These are phyloP conservation scores for Momotus momota DNA, from an alignment of 2,797 vertebrate species.

Conservation along the genomic window DNA sequence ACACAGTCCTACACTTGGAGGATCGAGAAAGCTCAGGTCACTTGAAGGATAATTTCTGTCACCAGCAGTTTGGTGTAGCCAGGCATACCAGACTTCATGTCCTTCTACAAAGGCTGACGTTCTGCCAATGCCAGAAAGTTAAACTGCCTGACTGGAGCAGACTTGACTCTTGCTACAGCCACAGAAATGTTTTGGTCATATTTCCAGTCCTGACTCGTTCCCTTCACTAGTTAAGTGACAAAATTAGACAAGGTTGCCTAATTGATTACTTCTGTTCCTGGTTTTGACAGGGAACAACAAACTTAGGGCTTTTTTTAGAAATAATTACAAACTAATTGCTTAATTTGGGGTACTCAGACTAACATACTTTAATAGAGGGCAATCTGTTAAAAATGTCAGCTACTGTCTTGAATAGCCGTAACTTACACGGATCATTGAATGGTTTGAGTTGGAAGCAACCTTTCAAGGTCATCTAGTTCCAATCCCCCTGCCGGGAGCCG, in stretches of 20 bases:
- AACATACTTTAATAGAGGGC: not conserved
- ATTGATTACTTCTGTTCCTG: not conserved
- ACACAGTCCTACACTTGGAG: not conserved
- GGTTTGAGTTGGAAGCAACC: too few relatives aligned
- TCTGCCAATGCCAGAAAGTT: not conserved
- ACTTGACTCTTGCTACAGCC: not conserved
- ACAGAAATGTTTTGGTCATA: not conserved
- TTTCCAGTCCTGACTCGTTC: not conserved
- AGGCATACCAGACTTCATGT: not conserved
- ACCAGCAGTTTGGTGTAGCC: not conserved
- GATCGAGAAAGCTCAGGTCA: not conserved
- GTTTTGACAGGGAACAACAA: not conserved
- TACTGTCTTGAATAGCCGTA: not conserved
- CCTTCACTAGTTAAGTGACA: not conserved
- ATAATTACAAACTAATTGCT: not conserved
- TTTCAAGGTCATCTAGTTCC: too few relatives aligned
- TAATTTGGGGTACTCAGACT: not conserved
- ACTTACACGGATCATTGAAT: not conserved
- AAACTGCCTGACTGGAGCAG: not conserved
- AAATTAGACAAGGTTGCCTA: not conserved
- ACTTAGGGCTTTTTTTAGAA: not conserved
- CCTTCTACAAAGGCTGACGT: not conserved
- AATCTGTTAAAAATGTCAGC: not conserved
- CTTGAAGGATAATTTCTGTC: not conserved
- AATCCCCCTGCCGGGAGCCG: too few relatives aligned